Base-by-base conservation (phyloP, 2,113 vertebrate genomes). In the Upupa epops region DNA sequence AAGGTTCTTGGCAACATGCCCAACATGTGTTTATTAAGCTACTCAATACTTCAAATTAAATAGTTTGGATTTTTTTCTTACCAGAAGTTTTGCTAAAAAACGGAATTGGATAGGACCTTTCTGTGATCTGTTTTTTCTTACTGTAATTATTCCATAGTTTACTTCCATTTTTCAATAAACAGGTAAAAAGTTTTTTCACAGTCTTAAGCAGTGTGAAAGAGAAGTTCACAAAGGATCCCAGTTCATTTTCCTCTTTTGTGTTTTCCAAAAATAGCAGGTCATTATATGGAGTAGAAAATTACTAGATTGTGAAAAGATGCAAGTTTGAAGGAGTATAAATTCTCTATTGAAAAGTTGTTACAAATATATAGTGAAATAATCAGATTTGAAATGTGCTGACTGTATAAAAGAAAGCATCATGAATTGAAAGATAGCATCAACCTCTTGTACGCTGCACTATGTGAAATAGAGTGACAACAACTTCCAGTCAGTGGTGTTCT, bases 1-100 rank as follows among this genome's bases (percentile, higher is more conserved):
- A 82, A 90, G 93, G 88, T 94, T 95, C 72, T 87, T 66, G 55
- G 87, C 63, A 79, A 95, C 91, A 86, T 85, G 83, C 77, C 59
- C 80, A 74, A 66, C 31, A 20, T 46, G 22, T 75, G 40, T 92
- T 90, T 76, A 80, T 36, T 79, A 51, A 81, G 46, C 51, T 64
- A 60, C 28, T 66, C 83, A 94, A 66, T 85, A 80, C 52, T 77
- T 72, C 25, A n/a, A 56, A 69, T 56, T 72, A 58, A 54, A 52
- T 78, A 63, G 10, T 46, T 66, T 17, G 21, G 16, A 36, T 37
- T 59, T 72, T 52, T 74, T 60, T 92, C 56, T 85, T 75, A 52
- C 34, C 40, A 82, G 58, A 55, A 82, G 58, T 84, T 83, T 25
- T 92, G 82, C 70, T 72, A 75, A 77, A 76, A 83, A 85, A 73